These are phyloP conservation scores for Malurus alboscapulatus DNA, from an alignment of 2,113 vertebrate species.

Conservation along the genomic window DNA sequence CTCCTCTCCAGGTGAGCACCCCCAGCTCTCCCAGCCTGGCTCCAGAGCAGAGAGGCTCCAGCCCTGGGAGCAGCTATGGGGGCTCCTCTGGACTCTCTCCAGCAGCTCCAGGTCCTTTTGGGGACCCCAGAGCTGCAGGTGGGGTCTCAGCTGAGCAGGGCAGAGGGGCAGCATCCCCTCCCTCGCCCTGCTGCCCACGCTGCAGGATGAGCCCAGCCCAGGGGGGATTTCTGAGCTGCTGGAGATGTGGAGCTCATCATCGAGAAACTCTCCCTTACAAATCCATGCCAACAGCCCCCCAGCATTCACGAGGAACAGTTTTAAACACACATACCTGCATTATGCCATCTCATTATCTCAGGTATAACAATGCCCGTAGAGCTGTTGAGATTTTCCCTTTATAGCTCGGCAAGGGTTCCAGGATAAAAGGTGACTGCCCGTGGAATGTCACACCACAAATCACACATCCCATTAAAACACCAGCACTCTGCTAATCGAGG, in stretches of 20 bases:
- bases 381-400: neutral
- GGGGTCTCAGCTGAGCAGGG: neutral
- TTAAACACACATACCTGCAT: neutral
- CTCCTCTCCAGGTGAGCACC: neutral
- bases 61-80: rapidly evolving
- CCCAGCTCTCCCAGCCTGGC: neutral
- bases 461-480: neutral
- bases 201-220: neutral
- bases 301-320: neutral
- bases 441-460: neutral
- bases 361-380: neutral
- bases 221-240: neutral
- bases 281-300: neutral
- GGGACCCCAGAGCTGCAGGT: neutral
- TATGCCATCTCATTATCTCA: neutral
- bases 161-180: neutral
- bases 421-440: neutral
- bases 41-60: neutral
- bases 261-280: neutral
- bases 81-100: rapidly evolving
- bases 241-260: neutral
- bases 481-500: neutral
- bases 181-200: neutral
- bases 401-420: neutral
- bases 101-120: rapidly evolving